Base-by-base conservation (phyloP, 2,888 invertebrate genomes). In the Nemotelus pantherinus region DNA sequence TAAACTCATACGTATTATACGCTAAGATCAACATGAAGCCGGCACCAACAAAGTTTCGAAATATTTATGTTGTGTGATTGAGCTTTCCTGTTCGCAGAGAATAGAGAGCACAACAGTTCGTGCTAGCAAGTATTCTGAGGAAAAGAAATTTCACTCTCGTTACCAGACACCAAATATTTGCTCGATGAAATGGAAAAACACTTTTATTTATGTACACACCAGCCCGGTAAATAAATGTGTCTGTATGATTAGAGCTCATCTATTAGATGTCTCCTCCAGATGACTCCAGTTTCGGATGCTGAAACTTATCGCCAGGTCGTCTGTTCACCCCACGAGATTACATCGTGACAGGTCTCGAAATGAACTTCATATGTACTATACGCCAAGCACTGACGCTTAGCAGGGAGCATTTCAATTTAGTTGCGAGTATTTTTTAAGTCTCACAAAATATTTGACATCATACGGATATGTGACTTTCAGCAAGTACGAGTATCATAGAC, bases 151-250 rank as follows among this genome's bases (percentile, higher is more conserved):
- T 10, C 9, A n/a, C 44, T 47, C 70, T 53, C 41, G 9, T 43
- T 70, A 70, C 70, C 70, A 70, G 70, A 70, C 70, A 70, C 55
- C 70, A 70, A 70, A 70, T 70, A 70, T 70, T 70, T 70, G 70
- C 70, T 39, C 70, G 55, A 70, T 70, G 70, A 70, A 70, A 70
- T 70, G 70, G 70, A 70, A 70, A 70, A 70, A 39, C 70, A 70
- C 44, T 70, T 55, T 53, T 70, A 70, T 70, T 70, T 70, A 70
- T 70, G 70, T 55, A 55, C 55, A 43, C 43, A 10, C 25, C 55
- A 55, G 55, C 44, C 9, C 43, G 55, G 70, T 55, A 70, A 70
- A 70, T 70, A 70, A 55, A 43, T 70, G 70, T 47, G 70, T 67
- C 67, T 47, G 10, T 48, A 67, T 48, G 67, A 67, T 67, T 67